Evolutionary conservation across 2,888 invertebrate genomes (phyloP).

Genomic region (Apodemia mormo): DNA sequence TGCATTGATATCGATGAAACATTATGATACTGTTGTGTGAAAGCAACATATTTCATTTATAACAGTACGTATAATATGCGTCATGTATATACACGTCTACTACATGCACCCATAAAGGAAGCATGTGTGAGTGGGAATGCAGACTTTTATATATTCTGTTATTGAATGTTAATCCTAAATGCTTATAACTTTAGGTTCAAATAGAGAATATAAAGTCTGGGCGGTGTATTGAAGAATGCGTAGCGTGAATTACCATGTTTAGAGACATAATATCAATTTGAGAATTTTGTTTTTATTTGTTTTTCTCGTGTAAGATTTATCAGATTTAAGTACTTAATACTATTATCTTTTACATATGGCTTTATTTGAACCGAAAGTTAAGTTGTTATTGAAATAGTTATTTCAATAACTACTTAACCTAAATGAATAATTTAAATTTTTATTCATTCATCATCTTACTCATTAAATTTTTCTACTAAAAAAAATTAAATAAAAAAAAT

Average conservation of each 20-base stretch:
- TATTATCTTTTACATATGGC: neutral
- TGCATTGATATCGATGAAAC: slow-evolving; percentile 45
- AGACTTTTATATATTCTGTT: slow-evolving; percentile 42
- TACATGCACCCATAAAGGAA: slow-evolving; percentile 57
- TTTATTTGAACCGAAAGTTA: too few species aligned
- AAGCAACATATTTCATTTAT: slow-evolving; percentile 81
- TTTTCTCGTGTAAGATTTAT: slow-evolving; percentile 42
- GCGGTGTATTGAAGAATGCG: slow-evolving; percentile 77
- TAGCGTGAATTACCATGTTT: slow-evolving; percentile 79
- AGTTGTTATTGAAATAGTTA: too few species aligned
- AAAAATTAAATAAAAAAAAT: too few species aligned
- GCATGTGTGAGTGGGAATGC: slow-evolving; percentile 63
- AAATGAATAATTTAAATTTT: too few species aligned
- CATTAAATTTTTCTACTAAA: too few species aligned
- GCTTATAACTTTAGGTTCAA: neutral
- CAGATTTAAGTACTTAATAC: slow-evolving; percentile 20
- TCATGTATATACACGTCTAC: slow-evolving; percentile 73
- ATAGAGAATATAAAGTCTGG: slow-evolving; percentile 63
- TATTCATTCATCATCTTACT: too few species aligned
- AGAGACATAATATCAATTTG: slow-evolving; percentile 71
- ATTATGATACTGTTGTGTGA: slow-evolving; percentile 70
- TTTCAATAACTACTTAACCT: too few species aligned
- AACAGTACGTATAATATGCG: slow-evolving; percentile 75
- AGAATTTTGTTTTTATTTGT: slow-evolving; percentile 70
- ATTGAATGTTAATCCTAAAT: slow-evolving; percentile 35